These are phyloP conservation scores for Cosmia trapezina DNA, from an alignment of 2,888 invertebrate genomes.

Conservation along the genomic window DNA sequence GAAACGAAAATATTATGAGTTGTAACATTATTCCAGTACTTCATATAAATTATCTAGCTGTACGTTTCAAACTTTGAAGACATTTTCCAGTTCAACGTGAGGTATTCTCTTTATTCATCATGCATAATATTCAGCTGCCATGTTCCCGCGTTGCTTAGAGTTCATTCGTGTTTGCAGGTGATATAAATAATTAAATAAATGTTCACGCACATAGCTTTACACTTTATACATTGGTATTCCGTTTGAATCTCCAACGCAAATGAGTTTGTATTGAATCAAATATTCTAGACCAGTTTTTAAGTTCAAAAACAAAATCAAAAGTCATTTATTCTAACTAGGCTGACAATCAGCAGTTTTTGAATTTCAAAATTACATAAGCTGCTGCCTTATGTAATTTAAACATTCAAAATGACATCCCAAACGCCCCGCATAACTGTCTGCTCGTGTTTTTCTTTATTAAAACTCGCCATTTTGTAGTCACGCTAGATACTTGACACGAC, in stretches of 20 bases:
- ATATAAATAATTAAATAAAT: slow-evolving; percentile 61
- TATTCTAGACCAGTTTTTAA: not conserved
- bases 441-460: too few relatives aligned
- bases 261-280: not conserved
- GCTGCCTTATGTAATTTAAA: too few relatives aligned
- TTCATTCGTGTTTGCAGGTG: slow-evolving; percentile 51
- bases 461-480: too few relatives aligned
- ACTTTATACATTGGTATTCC: slow-evolving; percentile 22
- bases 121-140: slow-evolving; percentile 56
- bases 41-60: slow-evolving; percentile 42
- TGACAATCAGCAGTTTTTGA: not conserved
- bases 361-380: not conserved
- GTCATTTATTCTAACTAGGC: not conserved
- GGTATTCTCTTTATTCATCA: slow-evolving; percentile 58
- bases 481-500: too few relatives aligned
- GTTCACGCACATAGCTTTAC: slow-evolving; percentile 38
- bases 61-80: slow-evolving; percentile 51
- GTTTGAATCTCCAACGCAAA: slow-evolving; percentile 4
- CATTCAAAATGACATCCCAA: too few relatives aligned
- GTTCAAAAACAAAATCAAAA: not conserved
- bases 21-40: slow-evolving; percentile 45
- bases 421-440: too few relatives aligned
- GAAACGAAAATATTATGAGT: slow-evolving; percentile 64
- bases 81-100: slow-evolving; percentile 57
- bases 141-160: slow-evolving; percentile 59